Percentiles rank a stretch among this genome's conserved stretches.
Evolutionary conservation across 2,888 invertebrate genomes (phyloP).

Genomic region (Oxyteleia sp.): DNA sequence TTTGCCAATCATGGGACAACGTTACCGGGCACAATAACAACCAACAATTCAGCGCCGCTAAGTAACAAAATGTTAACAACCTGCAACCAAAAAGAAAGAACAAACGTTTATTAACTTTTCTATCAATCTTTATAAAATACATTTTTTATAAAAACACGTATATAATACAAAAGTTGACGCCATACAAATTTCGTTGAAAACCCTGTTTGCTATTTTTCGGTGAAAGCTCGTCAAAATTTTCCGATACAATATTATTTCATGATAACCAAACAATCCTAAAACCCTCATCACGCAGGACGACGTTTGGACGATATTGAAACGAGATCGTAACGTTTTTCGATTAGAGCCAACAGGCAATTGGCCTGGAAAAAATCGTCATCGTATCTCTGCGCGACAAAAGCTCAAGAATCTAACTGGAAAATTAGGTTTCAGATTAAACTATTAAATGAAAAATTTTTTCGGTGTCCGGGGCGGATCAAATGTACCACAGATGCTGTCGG

Average conservation of each 20-base stretch:
- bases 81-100: constrained; percentile 88
- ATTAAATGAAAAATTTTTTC: constrained; percentile 32
- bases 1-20: constrained; percentile 96
- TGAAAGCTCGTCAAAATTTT: too few species aligned
- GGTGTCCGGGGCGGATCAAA: constrained; percentile 1
- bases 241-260: too few species aligned
- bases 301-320: too few species aligned
- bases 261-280: too few species aligned
- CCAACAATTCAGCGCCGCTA: constrained; percentile 95
- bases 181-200: too few species aligned
- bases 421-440: constrained; percentile 36
- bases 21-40: constrained; percentile 93
- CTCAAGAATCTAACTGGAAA: constrained; percentile 24
- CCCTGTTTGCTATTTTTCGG: too few species aligned
- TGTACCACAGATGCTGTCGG: constrained; percentile 16
- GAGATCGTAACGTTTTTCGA: too few species aligned
- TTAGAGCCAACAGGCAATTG: too few species aligned
- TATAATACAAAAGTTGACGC: too few species aligned
- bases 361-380: neutral
- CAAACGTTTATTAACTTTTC: neutral
- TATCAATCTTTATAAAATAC: too few species aligned
- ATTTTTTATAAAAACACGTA: too few species aligned
- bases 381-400: neutral
- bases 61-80: constrained; percentile 93
- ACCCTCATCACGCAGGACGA: too few species aligned